Conservation (phyloP, 2,888 invertebrate species). For the Vanessa cardui region DNA sequence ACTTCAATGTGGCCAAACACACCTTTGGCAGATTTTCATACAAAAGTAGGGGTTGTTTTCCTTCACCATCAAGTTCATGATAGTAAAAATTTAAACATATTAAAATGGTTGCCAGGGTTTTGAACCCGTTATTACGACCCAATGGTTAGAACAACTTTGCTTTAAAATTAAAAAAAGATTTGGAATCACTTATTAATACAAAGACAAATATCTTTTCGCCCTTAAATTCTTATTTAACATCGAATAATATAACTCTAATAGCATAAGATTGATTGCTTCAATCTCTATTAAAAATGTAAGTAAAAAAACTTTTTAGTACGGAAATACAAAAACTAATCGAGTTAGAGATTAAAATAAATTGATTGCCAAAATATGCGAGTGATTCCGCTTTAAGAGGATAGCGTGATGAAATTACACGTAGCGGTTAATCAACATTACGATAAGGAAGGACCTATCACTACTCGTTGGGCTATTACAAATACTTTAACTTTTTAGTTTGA, state of each 20-base stretch:
- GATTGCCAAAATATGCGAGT: conserved; percentile 40
- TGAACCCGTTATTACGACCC: too few species aligned
- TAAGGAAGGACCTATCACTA: conserved; percentile 36
- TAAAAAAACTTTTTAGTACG: conserved; percentile 34
- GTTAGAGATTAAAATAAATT: conserved; percentile 37
- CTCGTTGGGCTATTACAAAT: conserved; percentile 16
- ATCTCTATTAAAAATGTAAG: conserved; percentile 14
- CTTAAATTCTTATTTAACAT: neutral
- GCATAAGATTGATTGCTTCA: conserved; percentile 1
- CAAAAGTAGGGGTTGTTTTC: too few species aligned
- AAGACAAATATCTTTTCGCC: too few species aligned
- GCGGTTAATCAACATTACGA: conserved; percentile 52
- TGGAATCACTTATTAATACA: too few species aligned
- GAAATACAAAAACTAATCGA: conserved; percentile 29
- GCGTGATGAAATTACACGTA: conserved; percentile 49
- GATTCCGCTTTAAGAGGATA: conserved; percentile 39
- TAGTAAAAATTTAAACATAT: too few species aligned
- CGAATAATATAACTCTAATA: conserved; percentile 8
- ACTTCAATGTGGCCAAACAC: too few species aligned
- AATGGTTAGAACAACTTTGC: too few species aligned
- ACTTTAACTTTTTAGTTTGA: neutral
- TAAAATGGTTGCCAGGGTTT: too few species aligned
- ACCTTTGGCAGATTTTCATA: too few species aligned
- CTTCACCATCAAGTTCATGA: too few species aligned
- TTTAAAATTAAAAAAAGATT: too few species aligned